These are phyloP conservation scores for Hemaris fuciformis DNA, from an alignment of 2,888 invertebrate genomes.

Conservation along the genomic window DNA sequence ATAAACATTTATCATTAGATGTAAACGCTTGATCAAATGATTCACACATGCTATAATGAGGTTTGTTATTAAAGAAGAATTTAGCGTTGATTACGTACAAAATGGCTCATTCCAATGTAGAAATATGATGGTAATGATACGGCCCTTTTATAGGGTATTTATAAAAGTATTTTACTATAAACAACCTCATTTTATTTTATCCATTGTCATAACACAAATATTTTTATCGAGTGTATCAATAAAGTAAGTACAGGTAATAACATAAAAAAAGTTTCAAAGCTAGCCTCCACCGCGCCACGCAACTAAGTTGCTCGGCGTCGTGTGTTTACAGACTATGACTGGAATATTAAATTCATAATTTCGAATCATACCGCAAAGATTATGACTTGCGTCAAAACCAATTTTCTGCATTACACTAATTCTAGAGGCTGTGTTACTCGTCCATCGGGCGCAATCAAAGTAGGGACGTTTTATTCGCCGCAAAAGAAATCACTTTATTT, in stretches of 20 bases:
- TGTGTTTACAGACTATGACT: background rate
- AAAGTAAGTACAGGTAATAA: no score
- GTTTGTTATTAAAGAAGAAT: background rate
- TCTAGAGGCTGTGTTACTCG: slow-evolving; percentile 28
- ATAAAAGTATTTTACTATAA: background rate
- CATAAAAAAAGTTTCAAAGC: background rate
- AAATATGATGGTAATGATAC: background rate
- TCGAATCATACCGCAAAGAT: background rate
- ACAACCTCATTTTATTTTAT: background rate
- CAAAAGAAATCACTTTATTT: slow-evolving; percentile 36
- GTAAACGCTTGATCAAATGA: slow-evolving; percentile 24
- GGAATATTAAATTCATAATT: slow-evolving; percentile 5
- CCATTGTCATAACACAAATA: background rate
- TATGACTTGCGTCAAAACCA: slow-evolving; percentile 17
- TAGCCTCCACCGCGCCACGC: background rate
- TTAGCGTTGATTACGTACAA: background rate
- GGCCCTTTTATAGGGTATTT: background rate
- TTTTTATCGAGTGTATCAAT: no score
- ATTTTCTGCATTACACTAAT: slow-evolving; percentile 27
- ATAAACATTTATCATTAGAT: slow-evolving; percentile 27
- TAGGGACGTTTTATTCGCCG: slow-evolving; percentile 38
- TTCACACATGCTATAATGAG: slow-evolving; percentile 9
- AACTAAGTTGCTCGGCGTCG: background rate
- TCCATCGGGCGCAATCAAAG: slow-evolving; percentile 31
- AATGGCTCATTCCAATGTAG: background rate